Conservation (phyloP, 2,888 invertebrate species). For the Chrysina gloriosa region DNA sequence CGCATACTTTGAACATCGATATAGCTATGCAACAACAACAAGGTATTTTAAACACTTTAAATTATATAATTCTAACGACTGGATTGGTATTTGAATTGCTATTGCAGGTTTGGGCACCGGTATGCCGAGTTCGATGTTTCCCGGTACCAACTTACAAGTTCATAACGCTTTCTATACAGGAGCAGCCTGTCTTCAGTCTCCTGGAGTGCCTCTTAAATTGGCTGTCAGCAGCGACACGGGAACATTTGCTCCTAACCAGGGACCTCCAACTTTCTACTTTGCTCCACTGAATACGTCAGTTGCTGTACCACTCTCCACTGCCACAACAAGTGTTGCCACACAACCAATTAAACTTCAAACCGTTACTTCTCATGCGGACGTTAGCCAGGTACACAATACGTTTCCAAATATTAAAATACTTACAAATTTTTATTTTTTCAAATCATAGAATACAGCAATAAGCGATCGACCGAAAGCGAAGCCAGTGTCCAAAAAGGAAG, state of each 20-base stretch:
- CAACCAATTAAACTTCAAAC: conserved; percentile 62
- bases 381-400: conserved; percentile 64
- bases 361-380: conserved; percentile 68
- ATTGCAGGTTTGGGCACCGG: conserved; percentile 63
- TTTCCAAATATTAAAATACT: neutral
- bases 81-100: too few relatives aligned
- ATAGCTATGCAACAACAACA: conserved; percentile 63
- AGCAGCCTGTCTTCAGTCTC: conserved; percentile 57
- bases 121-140: conserved; percentile 63
- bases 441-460: conserved; percentile 76
- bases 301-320: conserved; percentile 59
- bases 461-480: conserved; percentile 88
- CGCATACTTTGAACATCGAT: conserved; percentile 67
- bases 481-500: conserved; percentile 83
- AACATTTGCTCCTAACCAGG: conserved; percentile 64
- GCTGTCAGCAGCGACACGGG: conserved; percentile 51
- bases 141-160: conserved; percentile 62
- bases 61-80: too few relatives aligned
- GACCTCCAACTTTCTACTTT: conserved; percentile 67
- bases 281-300: conserved; percentile 66
- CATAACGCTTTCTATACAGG: conserved; percentile 65
- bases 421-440: neutral
- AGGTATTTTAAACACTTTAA: conserved; percentile 44
- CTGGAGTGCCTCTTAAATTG: conserved; percentile 56
- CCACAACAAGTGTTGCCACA: conserved; percentile 50